Conservation (phyloP, 2,113 vertebrate species). For the Danio rerio region GRCz12tu NC_133182.1:34018501-34019000, state of each 20-base stretch:
- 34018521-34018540: no score
- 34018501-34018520: no score
- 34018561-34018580: conserved; percentile 25
- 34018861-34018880: conserved; percentile 63
- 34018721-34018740: conserved; percentile 23
- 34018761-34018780: conserved; percentile 28
- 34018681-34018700: conserved; percentile 47
- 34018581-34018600: conserved; percentile 42
- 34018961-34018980: conserved; percentile 76
- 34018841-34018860: conserved; percentile 79
- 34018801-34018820: conserved; percentile 64
- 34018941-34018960: conserved; percentile 73
- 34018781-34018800: conserved; percentile 42
- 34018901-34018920: conserved; percentile 42
- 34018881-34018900: conserved; percentile 50
- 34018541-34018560: not conserved
- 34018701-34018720: conserved; percentile 29
- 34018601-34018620: conserved; percentile 48
- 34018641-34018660: conserved; percentile 42
- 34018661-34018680: conserved; percentile 45
- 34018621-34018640: conserved; percentile 5
- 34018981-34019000: conserved; percentile 86
- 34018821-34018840: conserved; percentile 64
- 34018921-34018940: conserved; percentile 67
- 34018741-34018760: conserved; percentile 48